Evolutionary conservation across 2,113 vertebrate species (phyloP), one percentile per base, ranked within the genome.

Genomic region (Pelmatolapia mariae): DNA sequence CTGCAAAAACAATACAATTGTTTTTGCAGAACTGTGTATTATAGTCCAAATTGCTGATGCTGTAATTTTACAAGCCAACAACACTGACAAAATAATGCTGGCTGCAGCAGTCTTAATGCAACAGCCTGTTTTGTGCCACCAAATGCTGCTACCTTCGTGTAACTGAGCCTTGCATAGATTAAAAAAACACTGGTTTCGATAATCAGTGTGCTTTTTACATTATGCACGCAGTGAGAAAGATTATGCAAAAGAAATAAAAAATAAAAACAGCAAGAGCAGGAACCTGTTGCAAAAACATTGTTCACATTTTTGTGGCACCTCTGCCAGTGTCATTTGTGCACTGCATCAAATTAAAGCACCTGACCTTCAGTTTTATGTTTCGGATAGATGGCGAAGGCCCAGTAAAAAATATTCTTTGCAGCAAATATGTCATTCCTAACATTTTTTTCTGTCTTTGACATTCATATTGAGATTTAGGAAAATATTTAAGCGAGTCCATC

Each of bases 41-140:
- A 73, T 52, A 78, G 52, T 50, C 61, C 38, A 82, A 92, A 90
- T 89, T 81, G 92, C 87, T 92, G 91, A 89, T 85, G 83, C 73
- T 81, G 63, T 86, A 81, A 84, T 52, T 91, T 88, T 87, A 84
- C 38, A 47, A 86, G 85, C 53, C 81, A 91, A 83, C 71, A 73
- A 84, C 83, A 61, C 16, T 9, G 59, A 88, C 68, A 84, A 86
- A 78, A 87, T 85, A 90, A 11, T 82, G 89, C 91, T 87, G 82
- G 87, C 85, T 81, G 13, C 82, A 82, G 90, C 86, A 87, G 29
- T 86, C 85, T 68, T 66, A 68, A 82, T 82, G 61, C 80, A 80
- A 85, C n/a, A 83, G 56, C n/a, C 54, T 80, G 85, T 52, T 91
- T 81, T 76, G 86, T 85, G 84, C 7, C 78, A 79, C 63, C 16